Percentiles rank a stretch among this genome's conserved stretches.
phyloP scores from a whole-genome alignment of 2,113 vertebrate genomes.

The Rousettus leschenaultii region DNA sequence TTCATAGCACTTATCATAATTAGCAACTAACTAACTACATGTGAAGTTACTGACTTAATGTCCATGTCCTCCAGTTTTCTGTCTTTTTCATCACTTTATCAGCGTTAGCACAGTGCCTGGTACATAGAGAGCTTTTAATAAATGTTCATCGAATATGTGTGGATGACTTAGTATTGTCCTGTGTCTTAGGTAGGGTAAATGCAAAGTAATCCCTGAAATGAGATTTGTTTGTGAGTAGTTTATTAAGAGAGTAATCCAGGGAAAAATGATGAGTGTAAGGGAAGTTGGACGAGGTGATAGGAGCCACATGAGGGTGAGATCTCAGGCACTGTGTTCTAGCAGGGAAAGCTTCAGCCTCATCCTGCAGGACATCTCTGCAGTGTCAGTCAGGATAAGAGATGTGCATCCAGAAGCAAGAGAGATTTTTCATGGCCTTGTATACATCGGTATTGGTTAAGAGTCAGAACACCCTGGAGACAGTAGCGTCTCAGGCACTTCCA shows the following conservation, averaged over 20 bases:
- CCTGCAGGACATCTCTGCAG: background rate
- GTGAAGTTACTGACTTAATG: background rate
- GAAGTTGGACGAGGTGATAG: background rate
- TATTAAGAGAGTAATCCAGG: background rate
- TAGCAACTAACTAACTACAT: background rate
- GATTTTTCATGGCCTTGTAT: background rate
- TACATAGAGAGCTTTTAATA: background rate
- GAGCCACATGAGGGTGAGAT: background rate
- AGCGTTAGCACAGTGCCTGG: background rate
- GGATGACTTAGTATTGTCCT: background rate
- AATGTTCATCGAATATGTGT: background rate
- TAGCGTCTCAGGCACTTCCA: background rate
- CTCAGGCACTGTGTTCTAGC: background rate
- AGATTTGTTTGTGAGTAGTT: background rate
- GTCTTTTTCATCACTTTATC: background rate
- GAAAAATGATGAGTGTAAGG: background rate
- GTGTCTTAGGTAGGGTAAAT: background rate
- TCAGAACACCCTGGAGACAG: rapidly evolving
- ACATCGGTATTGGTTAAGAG: background rate
- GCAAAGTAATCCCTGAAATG: background rate
- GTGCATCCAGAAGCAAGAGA: background rate
- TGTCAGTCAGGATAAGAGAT: background rate
- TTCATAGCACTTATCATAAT: background rate
- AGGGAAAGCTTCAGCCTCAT: background rate
- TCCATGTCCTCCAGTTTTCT: background rate